A percentile compares a stretch with the other conserved stretches of the same genome.
Conservation (phyloP, 2,113 vertebrate species). For the Apeltes quadracus region DNA sequence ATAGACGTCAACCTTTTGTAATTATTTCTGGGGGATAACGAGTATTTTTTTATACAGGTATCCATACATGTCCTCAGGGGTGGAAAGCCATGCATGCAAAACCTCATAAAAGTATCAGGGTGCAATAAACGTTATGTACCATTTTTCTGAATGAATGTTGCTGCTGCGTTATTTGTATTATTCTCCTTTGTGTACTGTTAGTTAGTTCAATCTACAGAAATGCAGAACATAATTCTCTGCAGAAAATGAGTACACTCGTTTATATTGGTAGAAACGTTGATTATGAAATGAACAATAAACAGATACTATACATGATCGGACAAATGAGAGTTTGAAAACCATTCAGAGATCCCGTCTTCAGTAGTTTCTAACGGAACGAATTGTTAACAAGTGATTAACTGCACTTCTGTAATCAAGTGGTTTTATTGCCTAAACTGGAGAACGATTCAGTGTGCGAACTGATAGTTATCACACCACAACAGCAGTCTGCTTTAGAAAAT, state of each 20-base stretch:
- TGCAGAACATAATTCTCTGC: too few relatives aligned
- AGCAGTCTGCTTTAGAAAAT: constrained; percentile 4
- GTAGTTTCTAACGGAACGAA: neutral
- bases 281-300: neutral
- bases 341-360: neutral
- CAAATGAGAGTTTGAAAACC: neutral
- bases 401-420: neutral
- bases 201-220: neutral
- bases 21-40: neutral
- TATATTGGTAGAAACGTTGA: neutral
- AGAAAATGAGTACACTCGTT: neutral
- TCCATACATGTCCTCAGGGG: neutral
- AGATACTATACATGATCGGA: too few relatives aligned
- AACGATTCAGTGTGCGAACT: neutral
- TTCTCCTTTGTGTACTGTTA: neutral
- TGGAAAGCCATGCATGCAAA: neutral
- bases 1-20: neutral
- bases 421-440: neutral
- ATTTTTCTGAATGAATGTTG: neutral
- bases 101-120: neutral
- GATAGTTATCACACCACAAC: neutral
- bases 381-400: neutral
- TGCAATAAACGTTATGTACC: neutral
- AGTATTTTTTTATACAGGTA: neutral
- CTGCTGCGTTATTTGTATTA: neutral